Base-by-base conservation (phyloP, 92 coral and sea anemone genomes). In the Porites rus region DNA sequence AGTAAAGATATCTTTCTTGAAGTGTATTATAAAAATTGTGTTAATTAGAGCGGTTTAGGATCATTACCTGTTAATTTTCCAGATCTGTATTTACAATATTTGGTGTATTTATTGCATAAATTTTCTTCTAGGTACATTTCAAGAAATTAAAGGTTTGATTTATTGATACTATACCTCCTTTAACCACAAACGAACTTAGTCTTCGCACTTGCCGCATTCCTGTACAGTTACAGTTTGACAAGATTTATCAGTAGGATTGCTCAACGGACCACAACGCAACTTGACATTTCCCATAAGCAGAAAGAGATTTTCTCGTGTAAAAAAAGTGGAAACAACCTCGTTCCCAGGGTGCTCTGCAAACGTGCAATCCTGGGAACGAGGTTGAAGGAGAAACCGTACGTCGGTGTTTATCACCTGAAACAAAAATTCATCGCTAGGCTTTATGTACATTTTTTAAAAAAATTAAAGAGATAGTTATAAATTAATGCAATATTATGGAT, bases 21-120 rank as follows among this genome's bases (percentile, higher is more conserved):
- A 56, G 17, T 56, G 3, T 2, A 9, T 56, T 56, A 14, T 56
- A 56, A 71, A 71, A 71, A 31, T 51, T 21, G 4, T 31, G 52
- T 17, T 8, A 72, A 72, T 21, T 1, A 2, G 46, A 38, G 6
- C 46, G 4, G 46, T 38, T 38, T 38, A 38, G 46, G 46, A 17
- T 17, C 51, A 19, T 22, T 19, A 43, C 19, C 60, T 10, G 60
- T 50, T 46, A 72, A 72, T 51, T 25, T 14, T 7, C n/a, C 25
- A 43, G 58, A 71, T 38, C 46, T 14, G 19, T 20, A 3, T 56
- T 17, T 20, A 7, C 2, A 25, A 25, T 76, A 25, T 76, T 76
- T 50, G 50, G 38, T 50, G 60, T 65, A 64, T 78, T 64, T 63
- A 78, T 78, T 51, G 19, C 50, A 63, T 10, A 64, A 46, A n/a